A percentile compares a stretch with the other conserved stretches of the same genome.
phyloP scores from a whole-genome alignment of 2,797 vertebrate genomes.

The Argentina silus region DNA sequence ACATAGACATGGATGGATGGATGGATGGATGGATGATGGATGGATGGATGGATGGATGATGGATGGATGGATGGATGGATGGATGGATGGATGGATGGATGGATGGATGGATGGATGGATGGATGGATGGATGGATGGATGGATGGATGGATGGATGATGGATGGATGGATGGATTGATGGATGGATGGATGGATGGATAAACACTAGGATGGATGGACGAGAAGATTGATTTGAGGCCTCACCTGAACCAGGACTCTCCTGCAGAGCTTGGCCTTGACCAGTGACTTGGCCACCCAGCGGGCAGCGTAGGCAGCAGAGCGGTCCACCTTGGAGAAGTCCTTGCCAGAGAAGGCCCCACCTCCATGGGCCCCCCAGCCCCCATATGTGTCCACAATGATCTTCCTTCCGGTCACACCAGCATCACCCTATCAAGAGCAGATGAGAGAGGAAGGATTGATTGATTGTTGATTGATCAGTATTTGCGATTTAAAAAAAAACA shows the following conservation, averaged over 20 bases:
- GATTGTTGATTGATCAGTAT: neutral
- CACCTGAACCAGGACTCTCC: slow-evolving; percentile 95
- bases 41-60: too few species aligned
- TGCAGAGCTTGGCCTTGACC: slow-evolving; percentile 92
- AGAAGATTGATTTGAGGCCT: slow-evolving; percentile 2
- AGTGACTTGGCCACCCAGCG: slow-evolving; percentile 98
- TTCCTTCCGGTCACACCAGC: slow-evolving; percentile 96
- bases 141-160: too few species aligned
- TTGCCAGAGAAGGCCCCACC: slow-evolving; percentile 98
- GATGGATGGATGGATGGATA: neutral
- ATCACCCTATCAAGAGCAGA: slow-evolving; percentile 82
- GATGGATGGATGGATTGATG: too few species aligned
- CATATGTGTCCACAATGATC: slow-evolving; percentile 98
- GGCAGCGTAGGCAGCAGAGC: slow-evolving; percentile 94
- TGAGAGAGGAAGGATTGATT: neutral
- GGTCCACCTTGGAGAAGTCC: slow-evolving; percentile 96
- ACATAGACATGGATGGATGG: neutral
- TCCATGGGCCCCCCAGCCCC: slow-evolving; percentile 97
- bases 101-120: too few species aligned
- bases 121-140: too few species aligned
- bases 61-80: too few species aligned
- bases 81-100: too few species aligned
- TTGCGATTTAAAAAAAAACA: too few species aligned
- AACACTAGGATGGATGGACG: neutral
- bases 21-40: too few species aligned